Base-by-base conservation (phyloP, 2,888 invertebrate genomes). In the Andrena minutula region DNA sequence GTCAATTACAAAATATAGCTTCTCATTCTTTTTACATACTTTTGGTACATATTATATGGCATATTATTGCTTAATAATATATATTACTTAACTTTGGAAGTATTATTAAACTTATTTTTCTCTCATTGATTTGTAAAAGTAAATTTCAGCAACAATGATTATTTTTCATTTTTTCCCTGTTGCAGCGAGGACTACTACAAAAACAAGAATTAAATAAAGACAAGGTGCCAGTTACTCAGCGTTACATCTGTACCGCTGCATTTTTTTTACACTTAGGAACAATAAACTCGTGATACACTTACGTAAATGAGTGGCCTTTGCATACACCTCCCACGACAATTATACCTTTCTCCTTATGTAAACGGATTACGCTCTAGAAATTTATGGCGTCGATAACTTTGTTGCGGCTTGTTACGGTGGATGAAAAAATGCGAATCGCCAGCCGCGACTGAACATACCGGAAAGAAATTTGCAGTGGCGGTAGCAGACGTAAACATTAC, bases 121-220 rank as follows among this genome's bases (percentile, higher is more conserved):
- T 41, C 41, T 12, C 12, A 1, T 4, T 41, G 41, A 12, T 56
- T 26, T 26, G 4, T 1, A 28, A 0, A 28, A 5, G 10, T 16
- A 96, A 96, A 95, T 94, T 96, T 95, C 93, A 96, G 96, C 95
- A 79, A 95, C 95, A 80, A 73, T n/a, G 8, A 23, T 60, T 35
- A 61, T 74, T 58, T 71, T 26, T 32, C 10, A 26, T 20, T 64
- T 73, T 10, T 30, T 58, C 65, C 58, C 28, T 91, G 86, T 96
- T 95, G 66, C 95, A 96, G 96, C 93, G 96, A 96, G 95, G 96
- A 96, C 92, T 96, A 95, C 94, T 96, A 95, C 94, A 96, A 96
- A 95, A 82, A 95, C 95, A 89, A 85, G 81, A 89, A 87, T 74
- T 89, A 72, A 89, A 58, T 26, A 60, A 73, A 66, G 72, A 70